Evolutionary conservation across 2,888 invertebrate genomes (phyloP), one percentile per base, ranked within the genome.

Genomic region (Orgyia antiqua): DNA sequence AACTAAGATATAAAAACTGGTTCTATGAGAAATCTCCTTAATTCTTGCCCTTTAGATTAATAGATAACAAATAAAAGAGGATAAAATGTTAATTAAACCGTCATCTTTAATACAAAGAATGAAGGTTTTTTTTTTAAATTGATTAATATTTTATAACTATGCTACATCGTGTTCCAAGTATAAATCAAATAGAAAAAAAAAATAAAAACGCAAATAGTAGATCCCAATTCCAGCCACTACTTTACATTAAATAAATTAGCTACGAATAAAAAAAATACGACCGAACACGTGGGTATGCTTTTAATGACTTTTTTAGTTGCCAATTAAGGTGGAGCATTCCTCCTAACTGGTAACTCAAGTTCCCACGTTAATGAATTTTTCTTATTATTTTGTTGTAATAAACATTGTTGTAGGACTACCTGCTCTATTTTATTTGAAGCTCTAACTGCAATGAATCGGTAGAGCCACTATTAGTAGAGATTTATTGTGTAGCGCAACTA

Each of bases 301-400:
- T 31, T 33, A 45, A 30, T 38, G 42, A n/a, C 33, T 42, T 42
- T 42, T 48, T 48, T 42, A 29, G 13, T 30, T 38, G 29, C 39
- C 41, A 45, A 46, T 45, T 47, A 41, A 28, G 31, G 36, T 42
- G 42, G 43, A 37, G 44, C 42, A 51, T 51, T 42, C 38, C 40
- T 34, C 26, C 31, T 31, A 32, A 21, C 31, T 32, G 30, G 29
- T 39, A 33, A 39, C 40, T 25, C 33, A 31, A 34, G 34, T 45
- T 41, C 43, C 32, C 46, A 45, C 31, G 33, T 33, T 42, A 42
- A 31, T 33, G 33, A 21, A 17, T 20, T 11, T 24, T 34, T 29
- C 24, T 35, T 34, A 26, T 42, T 45, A 24, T 46, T 49, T 40
- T 33, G 23, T 30, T 39, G 42, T 25, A 1, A 17, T 30, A 17